Conservation (phyloP, 2,888 invertebrate species). For the Argyresthia albistria region DNA sequence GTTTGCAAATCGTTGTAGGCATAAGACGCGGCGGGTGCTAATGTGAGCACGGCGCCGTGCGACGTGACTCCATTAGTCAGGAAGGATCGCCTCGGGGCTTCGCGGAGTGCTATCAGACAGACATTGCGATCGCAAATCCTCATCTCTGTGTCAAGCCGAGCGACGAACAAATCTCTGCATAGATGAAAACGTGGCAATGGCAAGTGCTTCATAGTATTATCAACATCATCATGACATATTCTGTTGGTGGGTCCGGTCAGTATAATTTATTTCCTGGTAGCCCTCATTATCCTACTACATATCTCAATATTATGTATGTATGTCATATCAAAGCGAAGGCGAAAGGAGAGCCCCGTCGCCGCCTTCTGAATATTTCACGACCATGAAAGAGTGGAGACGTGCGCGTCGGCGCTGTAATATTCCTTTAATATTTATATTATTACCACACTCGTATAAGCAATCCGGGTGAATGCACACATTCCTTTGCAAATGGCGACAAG, state of each 20-base stretch:
- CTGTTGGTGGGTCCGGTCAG: too few relatives aligned
- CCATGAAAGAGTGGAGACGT: slow-evolving; percentile 46
- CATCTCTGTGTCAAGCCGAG: neutral
- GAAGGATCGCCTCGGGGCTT: slow-evolving; percentile 1
- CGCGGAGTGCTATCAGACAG: slow-evolving; percentile 10
- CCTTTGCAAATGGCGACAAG: slow-evolving; percentile 30
- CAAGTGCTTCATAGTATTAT: too few relatives aligned
- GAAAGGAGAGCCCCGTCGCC: slow-evolving; percentile 12
- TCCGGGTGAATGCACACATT: slow-evolving; percentile 32
- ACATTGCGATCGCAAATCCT: neutral
- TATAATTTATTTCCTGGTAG: too few relatives aligned
- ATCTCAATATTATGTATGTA: neutral
- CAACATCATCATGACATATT: too few relatives aligned
- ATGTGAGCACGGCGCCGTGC: slow-evolving; percentile 8
- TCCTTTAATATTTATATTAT: slow-evolving; percentile 59
- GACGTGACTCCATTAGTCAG: slow-evolving; percentile 15
- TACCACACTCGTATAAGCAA: slow-evolving; percentile 37
- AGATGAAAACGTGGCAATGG: too few relatives aligned
- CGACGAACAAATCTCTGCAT: neutral
- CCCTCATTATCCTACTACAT: too few relatives aligned
- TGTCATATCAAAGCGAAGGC: slow-evolving; percentile 5
- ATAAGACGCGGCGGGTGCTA: slow-evolving; percentile 2
- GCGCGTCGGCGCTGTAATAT: slow-evolving; percentile 52
- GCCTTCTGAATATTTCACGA: slow-evolving; percentile 54
- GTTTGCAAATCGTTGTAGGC: too few relatives aligned